Evolutionary conservation across 2,113 vertebrate genomes (phyloP).

Genomic region (Chitala chitala): DNA sequence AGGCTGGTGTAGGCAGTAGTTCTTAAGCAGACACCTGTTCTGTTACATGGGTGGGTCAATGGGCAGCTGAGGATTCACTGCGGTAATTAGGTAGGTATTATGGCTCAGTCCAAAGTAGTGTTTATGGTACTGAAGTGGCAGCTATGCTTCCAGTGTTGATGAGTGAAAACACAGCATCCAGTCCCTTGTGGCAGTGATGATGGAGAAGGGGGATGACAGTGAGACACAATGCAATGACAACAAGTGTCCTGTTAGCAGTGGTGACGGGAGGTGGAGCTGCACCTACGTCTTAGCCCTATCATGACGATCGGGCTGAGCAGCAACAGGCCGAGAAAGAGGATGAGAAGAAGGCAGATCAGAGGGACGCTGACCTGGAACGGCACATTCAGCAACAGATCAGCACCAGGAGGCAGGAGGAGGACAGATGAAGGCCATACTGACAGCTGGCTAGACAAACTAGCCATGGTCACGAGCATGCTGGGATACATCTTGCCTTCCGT

Average conservation of each 20-base stretch:
- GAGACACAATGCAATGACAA: neutral
- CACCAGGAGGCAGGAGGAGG: slow-evolving; percentile 37
- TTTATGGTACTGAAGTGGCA: no score
- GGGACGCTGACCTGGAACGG: slow-evolving; percentile 57
- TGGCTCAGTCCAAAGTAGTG: no score
- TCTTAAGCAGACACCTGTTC: neutral
- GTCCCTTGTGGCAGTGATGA: no score
- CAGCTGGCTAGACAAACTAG: neutral
- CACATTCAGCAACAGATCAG: slow-evolving; percentile 46
- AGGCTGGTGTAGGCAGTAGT: neutral
- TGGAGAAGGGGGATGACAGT: no score
- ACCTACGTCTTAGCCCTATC: slow-evolving; percentile 56
- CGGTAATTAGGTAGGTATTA: no score
- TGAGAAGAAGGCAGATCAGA: slow-evolving; percentile 56
- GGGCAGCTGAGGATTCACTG: no score
- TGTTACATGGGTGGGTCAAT: neutral
- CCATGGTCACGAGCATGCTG: neutral
- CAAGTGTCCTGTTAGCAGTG: neutral
- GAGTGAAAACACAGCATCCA: no score
- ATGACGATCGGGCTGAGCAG: slow-evolving; percentile 36
- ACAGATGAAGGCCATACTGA: neutral
- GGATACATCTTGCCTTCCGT: neutral
- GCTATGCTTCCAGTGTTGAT: no score
- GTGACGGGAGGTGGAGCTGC: neutral
- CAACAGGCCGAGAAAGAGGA: slow-evolving; percentile 46